These are phyloP conservation scores for Isaurus tuberculatus DNA, from an alignment of 92 coral and sea anemone genomes.

Conservation along the genomic window DNA sequence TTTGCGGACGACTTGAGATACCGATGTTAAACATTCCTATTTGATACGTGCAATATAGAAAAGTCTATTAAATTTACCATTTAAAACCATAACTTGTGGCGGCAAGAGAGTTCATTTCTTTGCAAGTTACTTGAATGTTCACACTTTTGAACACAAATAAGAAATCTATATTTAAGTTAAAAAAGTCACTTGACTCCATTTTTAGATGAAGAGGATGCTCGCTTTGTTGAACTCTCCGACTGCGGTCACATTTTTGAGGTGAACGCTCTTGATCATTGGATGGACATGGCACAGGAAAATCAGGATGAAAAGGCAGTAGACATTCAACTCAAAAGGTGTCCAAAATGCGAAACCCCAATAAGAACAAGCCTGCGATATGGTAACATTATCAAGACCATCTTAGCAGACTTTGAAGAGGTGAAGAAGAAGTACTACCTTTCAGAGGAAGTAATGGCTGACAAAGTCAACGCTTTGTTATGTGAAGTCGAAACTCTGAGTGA, in stretches of 20 bases:
- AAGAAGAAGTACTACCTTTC: constrained; percentile 53
- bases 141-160: too few species aligned
- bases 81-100: too few species aligned
- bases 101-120: too few species aligned
- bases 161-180: background rate
- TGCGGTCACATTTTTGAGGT: constrained; percentile 94
- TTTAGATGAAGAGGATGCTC: constrained; percentile 76
- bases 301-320: constrained; percentile 53
- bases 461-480: background rate
- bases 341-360: constrained; percentile 78
- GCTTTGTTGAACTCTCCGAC: constrained; percentile 86
- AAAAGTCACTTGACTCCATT: background rate
- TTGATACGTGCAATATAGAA: too few species aligned
- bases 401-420: constrained; percentile 79
- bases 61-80: too few species aligned
- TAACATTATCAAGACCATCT: constrained; percentile 82
- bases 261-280: constrained; percentile 75
- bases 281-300: constrained; percentile 70
- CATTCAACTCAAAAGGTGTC: constrained; percentile 83
- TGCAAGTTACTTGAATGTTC: too few species aligned
- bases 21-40: too few species aligned
- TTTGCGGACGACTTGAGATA: too few species aligned
- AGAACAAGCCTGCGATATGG: constrained; percentile 92
- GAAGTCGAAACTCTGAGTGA: constrained; percentile 1
- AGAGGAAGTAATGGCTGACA: background rate